Base-by-base conservation (phyloP, 2,797 vertebrate species). In the Etheostoma perlongum region DNA sequence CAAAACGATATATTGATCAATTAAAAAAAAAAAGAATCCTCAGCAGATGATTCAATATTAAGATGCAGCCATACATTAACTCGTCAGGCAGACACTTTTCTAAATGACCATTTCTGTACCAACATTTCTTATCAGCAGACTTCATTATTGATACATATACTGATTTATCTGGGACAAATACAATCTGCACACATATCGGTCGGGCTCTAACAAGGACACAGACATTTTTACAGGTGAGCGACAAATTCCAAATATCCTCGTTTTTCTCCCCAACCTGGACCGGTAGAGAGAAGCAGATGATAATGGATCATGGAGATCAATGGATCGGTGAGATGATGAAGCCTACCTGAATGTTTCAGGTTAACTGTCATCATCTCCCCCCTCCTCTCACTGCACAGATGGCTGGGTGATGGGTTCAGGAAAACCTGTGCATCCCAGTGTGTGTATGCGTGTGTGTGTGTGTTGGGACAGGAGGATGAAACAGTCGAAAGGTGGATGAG, bases 341-440 rank as follows among this genome's bases (percentile, higher is more conserved):
- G 74, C 77, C 85, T 61, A 72, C 89, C 73, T 83, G 74, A 53
- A 62, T 21, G 72, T 33, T 49, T 76, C 62, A 74, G 67, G 71
- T 47, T 42, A 21, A 77, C 65, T 71, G 70, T 66, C 72, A 74
- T 36, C 21, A 16, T 54, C 83, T 70, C 63, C 67, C n/a, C 79
- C 61, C 74, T 81, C 72, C 82, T 83, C 79, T 79, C 73, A 82
- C 83, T 74, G 74, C 53, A 82, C 81, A 64, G 54, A 64, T 53
- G 65, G 73, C 44, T 19, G 75, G 55, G 59, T 33, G 74, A 75
- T 81, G 73, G 67, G 79, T 82, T 85, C 83, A 86, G 67, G 71
- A 47, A 13, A 44, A 18, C 72, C 67, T 72, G 67, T 51, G 60
- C 73, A 83, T 79, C 25, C 59, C 27, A 13, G 51, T 33, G 18